Base-by-base conservation (phyloP, 2,113 vertebrate genomes). In the Larimichthys crocea region DNA sequence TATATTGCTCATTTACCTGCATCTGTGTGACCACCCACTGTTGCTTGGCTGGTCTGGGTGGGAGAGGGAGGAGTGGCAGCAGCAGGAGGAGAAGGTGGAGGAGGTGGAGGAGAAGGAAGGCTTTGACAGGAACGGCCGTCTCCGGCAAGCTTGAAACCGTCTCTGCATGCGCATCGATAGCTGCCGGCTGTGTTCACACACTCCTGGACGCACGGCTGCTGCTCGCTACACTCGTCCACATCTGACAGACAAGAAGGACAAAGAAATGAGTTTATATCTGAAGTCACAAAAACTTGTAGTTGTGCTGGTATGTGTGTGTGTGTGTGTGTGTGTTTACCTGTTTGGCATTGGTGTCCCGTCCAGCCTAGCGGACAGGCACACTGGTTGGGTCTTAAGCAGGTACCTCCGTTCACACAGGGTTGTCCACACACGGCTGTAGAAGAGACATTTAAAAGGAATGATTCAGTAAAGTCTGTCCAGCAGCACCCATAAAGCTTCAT, bases 151-250 rank as follows among this genome's bases (percentile, higher is more conserved):
- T 35, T 52, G 90, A 96, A 97, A 69, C 97, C 97, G 0, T 94
- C 91, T 42, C 2, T 3, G 78, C 97, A 97, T 49, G 72, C 70
- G 0, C 98, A 98, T 65, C 3, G 88, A 87, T 96, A 98, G 89
- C 97, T 97, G 68, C 97, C 97, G 0, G 82, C 90, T 0, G 94
- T 95, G 93, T 97, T 98, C 85, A 95, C 3, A 6, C 98, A 99
- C 85, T 53, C 81, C 82, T 97, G 97, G 22, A 90, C 6, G 64
- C 98, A 98, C 0, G 76, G 62, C 0, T 91, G 94, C 75, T 50
- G 69, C 67, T 89, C 92, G 0, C 77, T 3, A 4, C 98, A 98
- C 52, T 99, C 98, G 0, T 98, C 96, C 90, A 97, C 92, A 0
- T 99, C 98, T 99, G 83, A 70, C 29, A 46, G 52, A 60, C 6